phyloP scores from a whole-genome alignment of 1,140 invertebrate genomes.

The Nephotettix cincticeps region DNA sequence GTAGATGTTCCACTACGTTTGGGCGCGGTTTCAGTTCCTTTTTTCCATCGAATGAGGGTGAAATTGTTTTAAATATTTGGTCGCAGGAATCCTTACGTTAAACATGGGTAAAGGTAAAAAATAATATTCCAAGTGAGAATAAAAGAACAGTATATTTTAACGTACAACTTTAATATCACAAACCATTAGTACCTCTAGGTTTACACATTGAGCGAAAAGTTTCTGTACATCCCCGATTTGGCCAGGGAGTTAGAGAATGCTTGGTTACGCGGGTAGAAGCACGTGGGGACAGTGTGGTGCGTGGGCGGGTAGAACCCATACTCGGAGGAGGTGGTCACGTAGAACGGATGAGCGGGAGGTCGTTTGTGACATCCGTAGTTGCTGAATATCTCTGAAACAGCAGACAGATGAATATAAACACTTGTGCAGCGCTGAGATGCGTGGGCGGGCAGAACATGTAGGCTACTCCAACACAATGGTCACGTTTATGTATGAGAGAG shows the following conservation, averaged over 20 bases:
- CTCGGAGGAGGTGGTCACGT: constrained; percentile 34
- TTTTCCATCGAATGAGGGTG: too few relatives aligned
- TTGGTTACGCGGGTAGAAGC: constrained; percentile 35
- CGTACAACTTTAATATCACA: too few relatives aligned
- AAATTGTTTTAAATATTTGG: too few relatives aligned
- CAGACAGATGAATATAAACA: neutral
- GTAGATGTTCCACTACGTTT: too few relatives aligned
- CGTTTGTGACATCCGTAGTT: constrained; percentile 35
- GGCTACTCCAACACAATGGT: too few relatives aligned
- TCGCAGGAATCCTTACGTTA: too few relatives aligned
- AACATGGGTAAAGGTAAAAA: too few relatives aligned
- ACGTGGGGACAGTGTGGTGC: constrained; percentile 36
- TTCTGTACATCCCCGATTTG: constrained; percentile 38
- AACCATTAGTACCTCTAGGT: neutral
- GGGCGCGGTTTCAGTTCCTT: too few relatives aligned
- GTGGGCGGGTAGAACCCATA: constrained; percentile 38
- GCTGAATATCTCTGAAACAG: constrained; percentile 34
- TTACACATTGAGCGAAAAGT: constrained; percentile 39
- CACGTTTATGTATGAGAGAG: too few relatives aligned
- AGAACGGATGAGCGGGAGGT: constrained; percentile 32
- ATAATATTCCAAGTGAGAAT: too few relatives aligned
- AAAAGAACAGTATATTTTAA: too few relatives aligned
- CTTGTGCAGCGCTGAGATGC: too few relatives aligned
- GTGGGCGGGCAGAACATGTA: neutral
- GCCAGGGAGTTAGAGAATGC: constrained; percentile 33